Evolutionary conservation across 2,888 invertebrate species (phyloP), one percentile per base, ranked within the genome.

Genomic region (Dynastes grantii): DNA sequence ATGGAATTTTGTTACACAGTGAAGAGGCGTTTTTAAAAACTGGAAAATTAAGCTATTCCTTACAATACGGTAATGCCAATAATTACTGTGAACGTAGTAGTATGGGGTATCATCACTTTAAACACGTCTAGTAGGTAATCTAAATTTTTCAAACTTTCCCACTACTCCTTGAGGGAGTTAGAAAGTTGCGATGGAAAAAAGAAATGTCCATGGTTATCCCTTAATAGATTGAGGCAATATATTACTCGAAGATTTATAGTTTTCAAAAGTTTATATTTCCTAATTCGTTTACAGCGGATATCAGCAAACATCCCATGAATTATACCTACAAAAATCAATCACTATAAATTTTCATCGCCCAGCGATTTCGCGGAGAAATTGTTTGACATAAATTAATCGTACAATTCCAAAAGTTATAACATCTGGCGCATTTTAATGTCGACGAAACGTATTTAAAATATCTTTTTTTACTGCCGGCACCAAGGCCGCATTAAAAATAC

Each of bases 331-430:
- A 63, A 32, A 32, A 63, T 29, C 63, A 29, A 63, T 63, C 63
- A 63, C 27, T 32, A 13, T 63, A 63, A 32, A 63, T 63, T 63
- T 63, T 63, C 63, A 29, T 29, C 29, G 29, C 29, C 63, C 27
- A 51, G 29, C 4, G 68, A 51, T 11, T 51, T n/a, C 29, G 51
- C 6, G 29, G 51, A 68, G 49, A 68, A 68, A 68, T 29, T 65
- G 40, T 40, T 65, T 51, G 22, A 68, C 29, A 68, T 68, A 68
- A 68, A 68, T 51, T 68, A 68, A 29, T 27, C 51, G 68, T 68
- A 51, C 49, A 68, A 68, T 51, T 68, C 49, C 68, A 51, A 68
- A 22, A 51, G 40, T 9, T 68, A 13, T 49, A 22, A 67, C 68
- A 68, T 68, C 51, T 68, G 68, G 51, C 27, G 22, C 51, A 29